A percentile compares a stretch with the other conserved stretches of the same genome.
Evolutionary conservation across 2,888 invertebrate genomes (phyloP).

Genomic region (Parthenolecanium corni): DNA sequence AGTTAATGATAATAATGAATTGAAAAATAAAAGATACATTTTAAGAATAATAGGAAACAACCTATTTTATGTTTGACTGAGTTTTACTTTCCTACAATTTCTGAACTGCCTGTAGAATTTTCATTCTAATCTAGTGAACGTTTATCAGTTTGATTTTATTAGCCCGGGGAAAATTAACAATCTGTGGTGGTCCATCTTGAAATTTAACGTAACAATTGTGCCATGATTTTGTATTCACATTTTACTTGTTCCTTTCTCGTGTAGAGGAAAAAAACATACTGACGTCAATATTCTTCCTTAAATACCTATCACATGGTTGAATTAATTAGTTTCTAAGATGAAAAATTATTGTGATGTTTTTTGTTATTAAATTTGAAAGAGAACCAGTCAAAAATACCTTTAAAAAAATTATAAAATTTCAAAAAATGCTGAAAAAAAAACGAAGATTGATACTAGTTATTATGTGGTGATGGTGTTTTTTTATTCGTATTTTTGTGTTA

Average conservation of each 20-base stretch:
- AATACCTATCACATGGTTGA: constrained; percentile 10
- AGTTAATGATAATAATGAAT: background rate
- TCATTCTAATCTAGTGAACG: too few species aligned
- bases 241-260: background rate
- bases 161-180: too few species aligned
- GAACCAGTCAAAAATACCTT: too few species aligned
- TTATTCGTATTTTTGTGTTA: constrained; percentile 18
- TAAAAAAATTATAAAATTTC: constrained; percentile 4
- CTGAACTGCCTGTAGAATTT: constrained; percentile 12
- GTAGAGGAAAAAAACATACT: background rate
- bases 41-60: constrained; percentile 11
- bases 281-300: background rate
- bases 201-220: background rate
- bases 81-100: constrained; percentile 21
- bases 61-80: constrained; percentile 10
- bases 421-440: background rate
- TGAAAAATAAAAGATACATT: too few species aligned
- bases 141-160: too few species aligned
- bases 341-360: constrained; percentile 25
- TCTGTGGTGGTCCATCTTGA: background rate
- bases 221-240: constrained; percentile 10
- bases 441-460: constrained; percentile 12
- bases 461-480: constrained; percentile 27
- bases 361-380: constrained; percentile 12
- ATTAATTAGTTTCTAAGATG: constrained; percentile 27